phyloP scores from a whole-genome alignment of 92 coral and sea anemone species.

The Siderastrea radians region DNA sequence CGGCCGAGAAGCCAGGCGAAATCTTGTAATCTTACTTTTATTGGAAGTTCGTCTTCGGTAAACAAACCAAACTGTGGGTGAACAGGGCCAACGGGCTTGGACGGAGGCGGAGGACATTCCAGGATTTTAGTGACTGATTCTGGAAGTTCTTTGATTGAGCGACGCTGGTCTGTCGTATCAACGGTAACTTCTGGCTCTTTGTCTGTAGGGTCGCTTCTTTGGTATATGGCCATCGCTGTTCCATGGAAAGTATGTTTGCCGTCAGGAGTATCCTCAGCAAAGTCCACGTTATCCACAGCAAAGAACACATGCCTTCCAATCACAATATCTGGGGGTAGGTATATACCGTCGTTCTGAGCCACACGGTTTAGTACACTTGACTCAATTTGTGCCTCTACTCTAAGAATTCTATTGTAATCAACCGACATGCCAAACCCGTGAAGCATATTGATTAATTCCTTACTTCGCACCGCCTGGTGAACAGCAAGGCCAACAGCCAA shows the following conservation, averaged over 20 bases:
- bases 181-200: conserved; percentile 37
- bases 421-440: conserved; percentile 83
- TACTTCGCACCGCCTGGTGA: conserved; percentile 76
- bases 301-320: conserved; percentile 73
- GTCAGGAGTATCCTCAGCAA: conserved; percentile 75
- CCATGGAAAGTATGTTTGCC: conserved; percentile 77
- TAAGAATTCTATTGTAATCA: conserved; percentile 74
- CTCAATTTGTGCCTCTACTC: conserved; percentile 81
- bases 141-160: conserved; percentile 69
- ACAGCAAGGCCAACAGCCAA: conserved; percentile 80
- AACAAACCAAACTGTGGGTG: conserved; percentile 17
- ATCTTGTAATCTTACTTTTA: conserved; percentile 23
- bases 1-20: conserved; percentile 44
- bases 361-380: conserved; percentile 63
- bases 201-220: conserved; percentile 50
- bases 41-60: conserved; percentile 8
- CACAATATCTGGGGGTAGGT: conserved; percentile 76
- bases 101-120: conserved; percentile 34
- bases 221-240: conserved; percentile 78
- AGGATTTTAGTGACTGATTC: conserved; percentile 58
- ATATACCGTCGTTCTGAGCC: conserved; percentile 65
- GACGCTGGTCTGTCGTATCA: conserved; percentile 42
- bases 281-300: conserved; percentile 80
- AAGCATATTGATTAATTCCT: conserved; percentile 66
- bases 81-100: not conserved